phyloP scores from a whole-genome alignment of 2,797 vertebrate species.

The Falco naumanni region DNA sequence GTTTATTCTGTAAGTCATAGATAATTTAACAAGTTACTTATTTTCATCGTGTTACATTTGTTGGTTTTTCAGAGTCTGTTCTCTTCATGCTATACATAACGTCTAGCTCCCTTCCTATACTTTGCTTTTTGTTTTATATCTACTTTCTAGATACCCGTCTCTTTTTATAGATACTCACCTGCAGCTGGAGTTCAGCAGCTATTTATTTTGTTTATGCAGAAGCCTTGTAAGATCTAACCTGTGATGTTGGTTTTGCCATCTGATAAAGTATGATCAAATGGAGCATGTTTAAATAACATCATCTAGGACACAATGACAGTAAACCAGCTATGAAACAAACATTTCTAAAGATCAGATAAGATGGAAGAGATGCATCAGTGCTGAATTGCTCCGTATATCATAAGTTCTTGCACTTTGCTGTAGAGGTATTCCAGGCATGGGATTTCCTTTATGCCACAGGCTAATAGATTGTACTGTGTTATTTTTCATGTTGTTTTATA shows the following conservation, averaged over 20 bases:
- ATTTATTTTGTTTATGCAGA: neutral
- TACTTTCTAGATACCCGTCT: neutral
- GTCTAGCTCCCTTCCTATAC: neutral
- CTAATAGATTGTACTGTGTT: neutral
- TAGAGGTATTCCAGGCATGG: neutral
- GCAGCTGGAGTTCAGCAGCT: slow-evolving; percentile 20
- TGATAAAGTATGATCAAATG: slow-evolving; percentile 44
- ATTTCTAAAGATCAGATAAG: slow-evolving; percentile 16
- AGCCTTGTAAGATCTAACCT: slow-evolving; percentile 55
- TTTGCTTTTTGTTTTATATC: neutral
- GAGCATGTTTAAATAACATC: slow-evolving; percentile 29
- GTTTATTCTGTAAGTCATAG: slow-evolving; percentile 26
- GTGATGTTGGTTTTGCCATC: slow-evolving; percentile 37
- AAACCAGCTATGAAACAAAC: neutral
- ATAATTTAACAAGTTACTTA: neutral
- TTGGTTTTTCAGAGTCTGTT: neutral
- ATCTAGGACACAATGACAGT: slow-evolving; percentile 34
- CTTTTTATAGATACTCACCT: neutral
- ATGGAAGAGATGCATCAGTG: neutral
- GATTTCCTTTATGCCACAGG: slow-evolving; percentile 46
- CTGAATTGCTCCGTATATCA: neutral
- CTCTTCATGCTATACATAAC: neutral
- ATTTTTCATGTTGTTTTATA: neutral
- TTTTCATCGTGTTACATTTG: neutral
- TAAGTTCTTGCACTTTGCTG: neutral